Conservation (phyloP, 2,113 vertebrate species). For the Megaleporinus macrocephalus region DNA sequence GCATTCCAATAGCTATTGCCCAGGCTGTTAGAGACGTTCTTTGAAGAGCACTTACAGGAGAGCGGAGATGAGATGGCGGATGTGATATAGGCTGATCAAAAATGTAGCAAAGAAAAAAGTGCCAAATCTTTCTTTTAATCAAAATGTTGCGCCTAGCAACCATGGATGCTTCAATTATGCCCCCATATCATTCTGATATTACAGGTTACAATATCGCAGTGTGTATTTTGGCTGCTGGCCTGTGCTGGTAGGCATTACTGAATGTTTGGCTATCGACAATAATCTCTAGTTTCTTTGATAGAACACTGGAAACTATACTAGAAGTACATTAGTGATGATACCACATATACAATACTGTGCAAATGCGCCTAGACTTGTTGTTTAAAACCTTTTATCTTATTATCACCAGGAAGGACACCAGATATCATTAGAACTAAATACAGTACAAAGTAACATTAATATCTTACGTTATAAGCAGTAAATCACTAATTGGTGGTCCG, state of each 20-base stretch:
- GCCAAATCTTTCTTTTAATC: slow-evolving; percentile 10
- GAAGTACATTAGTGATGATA: too few relatives aligned
- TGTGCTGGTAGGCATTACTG: background rate
- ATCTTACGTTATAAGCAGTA: too few relatives aligned
- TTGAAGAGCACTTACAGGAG: slow-evolving; percentile 52
- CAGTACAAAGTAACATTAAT: too few relatives aligned
- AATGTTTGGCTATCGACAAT: background rate
- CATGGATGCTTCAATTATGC: background rate
- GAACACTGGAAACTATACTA: too few relatives aligned
- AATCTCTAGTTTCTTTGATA: too few relatives aligned
- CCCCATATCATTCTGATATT: slow-evolving; percentile 3
- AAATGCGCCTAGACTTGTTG: background rate
- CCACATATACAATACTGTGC: too few relatives aligned
- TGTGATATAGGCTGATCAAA: slow-evolving; percentile 2
- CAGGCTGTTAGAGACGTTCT: slow-evolving; percentile 48
- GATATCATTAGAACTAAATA: too few relatives aligned
- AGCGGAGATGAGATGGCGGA: slow-evolving; percentile 10
- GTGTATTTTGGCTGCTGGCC: background rate
- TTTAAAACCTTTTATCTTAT: too few relatives aligned
- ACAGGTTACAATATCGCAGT: background rate
- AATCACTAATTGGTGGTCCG: too few relatives aligned
- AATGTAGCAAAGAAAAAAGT: background rate
- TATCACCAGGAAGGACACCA: too few relatives aligned
- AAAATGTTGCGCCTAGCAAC: slow-evolving; percentile 10
- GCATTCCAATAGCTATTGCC: slow-evolving; percentile 21